A percentile compares a stretch with the other conserved stretches of the same genome.
phyloP scores from a whole-genome alignment of 92 coral and sea anemone genomes.

The Epizoanthus illoricatus region DNA sequence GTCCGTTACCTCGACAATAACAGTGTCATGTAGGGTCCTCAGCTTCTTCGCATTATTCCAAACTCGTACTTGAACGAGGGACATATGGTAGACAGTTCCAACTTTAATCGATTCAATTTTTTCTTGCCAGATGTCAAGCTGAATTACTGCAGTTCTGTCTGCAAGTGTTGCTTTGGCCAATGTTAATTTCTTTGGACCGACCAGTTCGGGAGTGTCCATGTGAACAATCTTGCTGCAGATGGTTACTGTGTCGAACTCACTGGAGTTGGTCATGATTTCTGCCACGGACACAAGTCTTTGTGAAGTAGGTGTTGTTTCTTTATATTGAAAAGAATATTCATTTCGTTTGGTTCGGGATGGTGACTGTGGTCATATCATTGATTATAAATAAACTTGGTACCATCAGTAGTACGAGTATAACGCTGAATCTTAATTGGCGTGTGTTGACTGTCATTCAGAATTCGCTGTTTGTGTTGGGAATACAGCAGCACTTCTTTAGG shows the following conservation, averaged over 20 bases:
- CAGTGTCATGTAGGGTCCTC: background rate
- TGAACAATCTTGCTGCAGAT: no score
- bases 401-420: slow-evolving; percentile 27
- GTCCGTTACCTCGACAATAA: no score
- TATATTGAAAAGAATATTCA: slow-evolving; percentile 46
- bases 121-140: slow-evolving; percentile 47
- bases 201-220: no score
- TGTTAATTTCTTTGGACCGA: no score
- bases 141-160: slow-evolving; percentile 29
- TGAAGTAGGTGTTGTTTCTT: background rate
- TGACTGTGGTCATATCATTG: slow-evolving; percentile 35
- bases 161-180: background rate
- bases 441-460: slow-evolving; percentile 35
- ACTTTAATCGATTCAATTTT: slow-evolving; percentile 31
- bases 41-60: slow-evolving; percentile 42
- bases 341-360: slow-evolving; percentile 38
- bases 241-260: no score
- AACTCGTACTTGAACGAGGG: slow-evolving; percentile 45
- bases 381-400: slow-evolving; percentile 36
- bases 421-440: slow-evolving; percentile 42
- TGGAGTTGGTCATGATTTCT: no score
- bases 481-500: slow-evolving; percentile 36
- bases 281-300: no score
- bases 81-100: slow-evolving; percentile 44
- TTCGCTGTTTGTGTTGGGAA: slow-evolving; percentile 33